A percentile compares a stretch with the other conserved stretches of the same genome.
These are phyloP conservation scores for Andrena cerasifolii DNA, from an alignment of 1,140 invertebrate genomes.

Conservation along the genomic window DNA sequence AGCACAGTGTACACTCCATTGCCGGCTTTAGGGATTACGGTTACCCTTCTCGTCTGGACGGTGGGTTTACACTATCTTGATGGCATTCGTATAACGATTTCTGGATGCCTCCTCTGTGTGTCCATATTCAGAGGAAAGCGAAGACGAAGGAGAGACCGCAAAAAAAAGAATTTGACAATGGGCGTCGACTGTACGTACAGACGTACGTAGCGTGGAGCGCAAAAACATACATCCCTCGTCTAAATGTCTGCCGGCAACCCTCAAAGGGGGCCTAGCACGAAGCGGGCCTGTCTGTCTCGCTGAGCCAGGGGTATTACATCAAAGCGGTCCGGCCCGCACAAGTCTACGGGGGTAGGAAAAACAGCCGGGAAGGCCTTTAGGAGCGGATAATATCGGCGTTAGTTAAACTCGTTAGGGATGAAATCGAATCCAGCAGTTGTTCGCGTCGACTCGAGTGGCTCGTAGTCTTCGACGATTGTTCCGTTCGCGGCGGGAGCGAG, in stretches of 20 bases:
- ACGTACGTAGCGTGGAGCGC: not conserved
- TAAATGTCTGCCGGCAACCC: conserved; percentile 20
- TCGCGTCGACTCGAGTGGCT: not conserved
- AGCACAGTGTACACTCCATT: too few relatives aligned
- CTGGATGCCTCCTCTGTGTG: not conserved
- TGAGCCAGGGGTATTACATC: conserved; percentile 28
- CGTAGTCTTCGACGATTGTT: conserved; percentile 17
- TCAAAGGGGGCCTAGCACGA: conserved; percentile 25
- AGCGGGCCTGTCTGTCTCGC: conserved; percentile 28
- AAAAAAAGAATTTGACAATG: conserved; percentile 28
- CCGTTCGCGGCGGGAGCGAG: not conserved
- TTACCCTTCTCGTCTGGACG: too few relatives aligned
- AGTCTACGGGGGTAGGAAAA: conserved; percentile 5
- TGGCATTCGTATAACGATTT: too few relatives aligned
- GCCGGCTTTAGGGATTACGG: too few relatives aligned
- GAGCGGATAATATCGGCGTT: not conserved
- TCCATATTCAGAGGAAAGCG: not conserved
- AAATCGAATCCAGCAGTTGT: not conserved
- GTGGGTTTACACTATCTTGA: not conserved
- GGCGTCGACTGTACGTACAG: not conserved
- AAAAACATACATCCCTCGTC: conserved; percentile 30
- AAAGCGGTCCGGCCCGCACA: conserved; percentile 14
- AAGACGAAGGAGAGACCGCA: not conserved
- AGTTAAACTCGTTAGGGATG: not conserved
- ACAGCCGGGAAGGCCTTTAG: not conserved